phyloP scores from a whole-genome alignment of 2,797 vertebrate species.

The Rhinella marina region DNA sequence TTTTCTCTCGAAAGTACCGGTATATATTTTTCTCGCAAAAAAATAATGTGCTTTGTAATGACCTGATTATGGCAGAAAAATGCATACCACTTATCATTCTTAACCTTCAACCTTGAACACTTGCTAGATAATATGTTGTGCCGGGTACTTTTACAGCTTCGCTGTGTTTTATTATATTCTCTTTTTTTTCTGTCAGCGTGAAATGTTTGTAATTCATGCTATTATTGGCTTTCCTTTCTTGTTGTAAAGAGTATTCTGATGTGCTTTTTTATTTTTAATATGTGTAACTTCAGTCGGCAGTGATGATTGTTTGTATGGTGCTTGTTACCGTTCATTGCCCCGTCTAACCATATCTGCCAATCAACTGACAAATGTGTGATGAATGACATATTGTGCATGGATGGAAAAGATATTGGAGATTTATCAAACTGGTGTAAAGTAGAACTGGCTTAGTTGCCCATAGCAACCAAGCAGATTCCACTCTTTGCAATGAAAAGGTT shows the following conservation, averaged over 20 bases:
- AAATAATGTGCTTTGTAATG: conserved; percentile 20
- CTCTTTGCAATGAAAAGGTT: no score
- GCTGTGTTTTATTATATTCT: not conserved
- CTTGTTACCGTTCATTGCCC: no score
- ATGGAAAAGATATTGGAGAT: no score
- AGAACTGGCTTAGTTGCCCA: no score
- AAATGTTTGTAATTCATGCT: not conserved
- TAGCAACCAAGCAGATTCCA: no score
- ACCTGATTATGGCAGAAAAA: conserved; percentile 41
- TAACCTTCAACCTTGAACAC: conserved; percentile 25
- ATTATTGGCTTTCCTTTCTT: not conserved
- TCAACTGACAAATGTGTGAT: no score
- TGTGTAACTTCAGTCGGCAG: no score
- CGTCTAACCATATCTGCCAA: no score
- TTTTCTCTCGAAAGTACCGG: not conserved
- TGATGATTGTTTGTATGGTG: no score
- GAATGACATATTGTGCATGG: no score
- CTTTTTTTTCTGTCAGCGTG: not conserved
- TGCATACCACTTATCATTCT: conserved; percentile 32
- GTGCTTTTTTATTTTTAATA: not conserved
- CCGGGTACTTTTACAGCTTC: conserved; percentile 10
- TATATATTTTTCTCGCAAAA: not conserved
- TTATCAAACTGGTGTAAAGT: no score
- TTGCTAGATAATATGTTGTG: conserved; percentile 26
- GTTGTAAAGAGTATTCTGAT: not conserved